phyloP scores from a whole-genome alignment of 1,140 invertebrate species.

The Chironomus tepperi region DNA sequence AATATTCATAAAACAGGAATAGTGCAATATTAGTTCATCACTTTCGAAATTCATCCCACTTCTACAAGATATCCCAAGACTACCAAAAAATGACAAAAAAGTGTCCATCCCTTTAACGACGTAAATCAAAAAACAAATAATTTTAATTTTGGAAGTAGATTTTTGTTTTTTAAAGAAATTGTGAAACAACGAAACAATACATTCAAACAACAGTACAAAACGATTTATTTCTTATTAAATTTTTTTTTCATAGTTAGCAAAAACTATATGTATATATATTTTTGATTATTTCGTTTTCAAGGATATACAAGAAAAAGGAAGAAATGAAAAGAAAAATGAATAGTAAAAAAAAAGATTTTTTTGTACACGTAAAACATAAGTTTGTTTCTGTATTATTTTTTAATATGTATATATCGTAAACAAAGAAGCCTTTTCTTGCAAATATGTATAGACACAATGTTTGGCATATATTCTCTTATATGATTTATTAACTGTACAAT shows the following conservation, averaged over 20 bases:
- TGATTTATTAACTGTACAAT: slow-evolving; percentile 25
- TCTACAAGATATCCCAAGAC: no score
- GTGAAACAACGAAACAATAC: slow-evolving; percentile 28
- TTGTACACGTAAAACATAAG: slow-evolving; percentile 25
- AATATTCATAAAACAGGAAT: no score
- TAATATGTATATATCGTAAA: not conserved
- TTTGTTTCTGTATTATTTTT: slow-evolving; percentile 20
- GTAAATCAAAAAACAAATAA: no score
- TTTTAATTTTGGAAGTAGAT: no score
- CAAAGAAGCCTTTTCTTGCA: not conserved
- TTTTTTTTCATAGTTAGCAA: not conserved
- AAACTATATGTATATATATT: not conserved
- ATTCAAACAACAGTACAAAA: not conserved
- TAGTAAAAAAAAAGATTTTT: slow-evolving; percentile 1
- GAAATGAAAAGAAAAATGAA: not conserved
- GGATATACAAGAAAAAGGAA: not conserved
- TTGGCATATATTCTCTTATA: slow-evolving; percentile 22
- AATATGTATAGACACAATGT: slow-evolving; percentile 24
- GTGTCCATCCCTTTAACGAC: no score
- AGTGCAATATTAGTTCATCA: no score
- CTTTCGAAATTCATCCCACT: no score
- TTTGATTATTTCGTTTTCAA: not conserved
- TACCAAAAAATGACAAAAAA: no score
- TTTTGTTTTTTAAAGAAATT: not conserved
- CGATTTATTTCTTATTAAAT: slow-evolving; percentile 14